These are phyloP conservation scores for Nasonia vitripennis DNA, from an alignment of 1,140 invertebrate genomes.

Conservation along the genomic window DNA sequence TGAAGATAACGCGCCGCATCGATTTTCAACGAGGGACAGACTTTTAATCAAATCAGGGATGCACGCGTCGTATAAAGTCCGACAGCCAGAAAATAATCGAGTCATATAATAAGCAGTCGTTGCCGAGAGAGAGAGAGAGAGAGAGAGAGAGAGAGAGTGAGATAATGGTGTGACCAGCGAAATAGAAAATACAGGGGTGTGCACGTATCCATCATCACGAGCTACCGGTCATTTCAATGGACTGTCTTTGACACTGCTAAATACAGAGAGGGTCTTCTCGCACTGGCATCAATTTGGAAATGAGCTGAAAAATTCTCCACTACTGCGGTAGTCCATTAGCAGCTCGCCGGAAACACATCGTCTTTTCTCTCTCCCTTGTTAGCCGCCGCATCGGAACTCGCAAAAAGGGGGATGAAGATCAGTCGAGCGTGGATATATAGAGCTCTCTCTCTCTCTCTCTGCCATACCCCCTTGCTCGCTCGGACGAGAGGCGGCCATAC, in stretches of 20 bases:
- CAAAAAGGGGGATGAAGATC: constrained; percentile 21
- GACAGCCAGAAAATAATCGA: too few species aligned
- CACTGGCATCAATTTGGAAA: constrained; percentile 15
- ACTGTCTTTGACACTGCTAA: too few species aligned
- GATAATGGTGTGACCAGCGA: not conserved
- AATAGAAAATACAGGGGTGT: not conserved
- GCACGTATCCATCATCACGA: too few species aligned
- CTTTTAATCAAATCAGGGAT: too few species aligned
- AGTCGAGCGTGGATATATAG: constrained; percentile 29
- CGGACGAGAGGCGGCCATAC: constrained; percentile 5
- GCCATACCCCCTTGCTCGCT: not conserved
- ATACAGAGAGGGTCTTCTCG: too few species aligned
- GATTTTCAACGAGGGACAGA: too few species aligned
- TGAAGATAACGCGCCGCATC: too few species aligned
- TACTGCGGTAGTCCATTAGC: constrained; percentile 34
- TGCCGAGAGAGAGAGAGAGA: too few species aligned
- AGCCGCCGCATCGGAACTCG: constrained; percentile 40
- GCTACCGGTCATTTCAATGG: too few species aligned
- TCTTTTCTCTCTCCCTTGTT: constrained; percentile 20
- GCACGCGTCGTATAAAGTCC: too few species aligned
- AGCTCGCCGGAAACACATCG: constrained; percentile 34
- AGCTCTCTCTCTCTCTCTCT: not conserved
- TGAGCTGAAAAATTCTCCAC: constrained; percentile 42
- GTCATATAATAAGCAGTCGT: too few species aligned
- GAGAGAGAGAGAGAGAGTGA: too few species aligned